Evolutionary conservation across 2,888 invertebrate genomes (phyloP), one percentile per base, ranked within the genome.

Genomic region (Leptinotarsa haldemani): DNA sequence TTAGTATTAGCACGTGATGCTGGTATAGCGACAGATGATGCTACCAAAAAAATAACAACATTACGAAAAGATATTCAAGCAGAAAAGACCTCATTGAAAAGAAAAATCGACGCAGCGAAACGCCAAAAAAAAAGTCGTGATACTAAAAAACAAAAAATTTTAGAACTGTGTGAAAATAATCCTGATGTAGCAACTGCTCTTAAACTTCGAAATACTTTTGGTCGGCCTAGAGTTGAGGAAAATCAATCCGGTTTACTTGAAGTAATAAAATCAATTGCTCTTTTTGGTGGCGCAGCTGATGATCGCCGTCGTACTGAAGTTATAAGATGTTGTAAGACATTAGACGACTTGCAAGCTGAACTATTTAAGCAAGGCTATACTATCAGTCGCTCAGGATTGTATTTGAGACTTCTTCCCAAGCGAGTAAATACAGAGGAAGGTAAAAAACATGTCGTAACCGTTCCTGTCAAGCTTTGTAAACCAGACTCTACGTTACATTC

Each of bases 171-270:
- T 30, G 30, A 30, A 25, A 25, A 25, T 25, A 25, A 76, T 72
- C 71, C 74, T 15, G 74, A 71, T 50, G 74, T 68, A 69, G 74
- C 71, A 46, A 65, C 65, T 65, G 61, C 68, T 50, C 63, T 69
- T 30, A 69, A 40, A 15, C 66, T 50, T 66, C 66, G 74, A 3
- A 70, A 16, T 46, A 30, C 64, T n/a, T 48, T 70, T 65, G 75
- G 78, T 65, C 74, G 79, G 1, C 79, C 79, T 46, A 48, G 66
- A 13, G 66, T 50, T 56, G 77, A 81, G 69, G 65, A 71, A 50
- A 74, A 80, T n/a, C 82, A 82, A 50, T 80, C 82, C 18, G 79
- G 76, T 52, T 73, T 82, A 18, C 69, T 83, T 25, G 71, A 81
- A 79, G 74, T 82, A 16, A 81, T 82, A 9, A 66, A 75, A 18